Conservation (phyloP, 64 coral and sea anemone genomes). For the Astreopora myriophthalma region DNA sequence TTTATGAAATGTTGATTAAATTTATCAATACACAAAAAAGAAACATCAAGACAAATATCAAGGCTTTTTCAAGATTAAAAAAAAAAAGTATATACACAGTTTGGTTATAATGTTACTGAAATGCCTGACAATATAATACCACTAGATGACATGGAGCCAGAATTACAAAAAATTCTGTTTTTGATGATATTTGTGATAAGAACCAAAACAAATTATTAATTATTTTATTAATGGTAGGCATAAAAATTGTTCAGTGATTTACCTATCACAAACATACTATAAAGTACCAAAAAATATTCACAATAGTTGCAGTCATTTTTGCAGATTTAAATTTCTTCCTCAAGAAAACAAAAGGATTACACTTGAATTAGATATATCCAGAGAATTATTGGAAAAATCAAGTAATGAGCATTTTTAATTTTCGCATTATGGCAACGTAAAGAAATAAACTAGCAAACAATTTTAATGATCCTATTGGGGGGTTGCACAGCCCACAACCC, state of each 20-base stretch:
- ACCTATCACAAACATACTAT: neutral
- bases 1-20: neutral
- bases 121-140: neutral
- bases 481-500: no score
- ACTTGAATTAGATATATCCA: neutral
- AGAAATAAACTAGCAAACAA: no score
- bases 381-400: no score
- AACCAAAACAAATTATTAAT: constrained; percentile 14
- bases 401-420: no score
- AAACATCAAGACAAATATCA: constrained; percentile 6
- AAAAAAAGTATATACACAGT: neutral
- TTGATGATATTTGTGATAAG: neutral
- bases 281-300: neutral
- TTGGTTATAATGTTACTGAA: neutral
- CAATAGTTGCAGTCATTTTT: neutral
- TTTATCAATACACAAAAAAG: neutral
- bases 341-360: neutral
- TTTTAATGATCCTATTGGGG: no score
- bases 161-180: neutral
- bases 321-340: neutral
- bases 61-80: neutral
- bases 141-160: neutral
- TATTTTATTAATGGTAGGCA: constrained; percentile 20
- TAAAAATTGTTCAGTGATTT: neutral
- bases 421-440: no score